A percentile compares a stretch with the other conserved stretches of the same genome.
Conservation (phyloP, 2,888 invertebrate genomes). For the Cacoxenus indagator region DNA sequence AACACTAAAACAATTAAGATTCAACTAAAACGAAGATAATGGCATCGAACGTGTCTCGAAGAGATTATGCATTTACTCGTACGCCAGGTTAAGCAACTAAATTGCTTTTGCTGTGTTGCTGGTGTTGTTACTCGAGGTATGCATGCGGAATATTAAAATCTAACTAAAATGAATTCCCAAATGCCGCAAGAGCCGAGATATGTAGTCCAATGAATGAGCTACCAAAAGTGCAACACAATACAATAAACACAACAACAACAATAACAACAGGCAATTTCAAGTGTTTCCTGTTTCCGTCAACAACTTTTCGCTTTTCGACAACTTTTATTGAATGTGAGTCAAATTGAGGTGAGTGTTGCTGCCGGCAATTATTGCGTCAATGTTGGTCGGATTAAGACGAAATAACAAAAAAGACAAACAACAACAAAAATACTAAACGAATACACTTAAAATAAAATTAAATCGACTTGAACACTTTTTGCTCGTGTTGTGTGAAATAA, state of each 20-base stretch:
- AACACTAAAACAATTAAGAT: constrained; percentile 9
- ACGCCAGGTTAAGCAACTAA: background rate
- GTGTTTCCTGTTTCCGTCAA: constrained; percentile 21
- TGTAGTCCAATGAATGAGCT: background rate
- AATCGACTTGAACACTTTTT: constrained; percentile 18
- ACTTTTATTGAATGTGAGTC: constrained; percentile 11
- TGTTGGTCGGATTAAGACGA: background rate
- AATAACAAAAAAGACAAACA: background rate
- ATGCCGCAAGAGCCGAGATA: background rate
- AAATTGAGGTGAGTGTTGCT: background rate
- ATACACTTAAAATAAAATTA: constrained; percentile 7
- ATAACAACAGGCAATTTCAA: constrained; percentile 5
- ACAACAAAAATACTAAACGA: background rate
- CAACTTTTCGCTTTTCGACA: constrained; percentile 8
- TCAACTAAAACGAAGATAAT: constrained; percentile 5
- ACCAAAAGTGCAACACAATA: background rate
- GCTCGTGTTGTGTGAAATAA: background rate
- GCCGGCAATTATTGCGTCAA: background rate
- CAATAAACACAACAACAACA: background rate
- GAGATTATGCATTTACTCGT: background rate
- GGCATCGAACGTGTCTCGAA: background rate
- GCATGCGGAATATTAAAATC: background rate
- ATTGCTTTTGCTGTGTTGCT: background rate
- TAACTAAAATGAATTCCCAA: background rate
- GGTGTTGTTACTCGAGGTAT: background rate